Base-by-base conservation (phyloP, 1,140 invertebrate genomes). In the Aphelinus atriplicis region DNA sequence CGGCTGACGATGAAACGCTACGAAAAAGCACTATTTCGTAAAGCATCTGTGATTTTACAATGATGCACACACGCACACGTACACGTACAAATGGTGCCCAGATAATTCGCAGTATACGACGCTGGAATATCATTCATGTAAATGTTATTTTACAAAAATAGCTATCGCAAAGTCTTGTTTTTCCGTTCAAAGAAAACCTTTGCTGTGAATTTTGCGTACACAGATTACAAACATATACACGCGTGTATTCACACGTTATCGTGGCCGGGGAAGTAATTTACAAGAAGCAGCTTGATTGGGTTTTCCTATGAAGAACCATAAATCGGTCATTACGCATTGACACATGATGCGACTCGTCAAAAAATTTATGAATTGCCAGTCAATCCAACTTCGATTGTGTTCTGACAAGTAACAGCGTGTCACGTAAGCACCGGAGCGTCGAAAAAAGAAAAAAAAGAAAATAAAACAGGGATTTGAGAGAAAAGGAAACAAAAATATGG, bases 111-210 rank as follows among this genome's bases (percentile, higher is more conserved):
- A 75, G n/a, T 57, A 76, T 76, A 76, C 60, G 69, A 67, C 50
- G 64, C 57, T 51, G 74, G 57, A 61, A 66, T 53, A 67, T 71
- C 62, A 10, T 62, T 67, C 7, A 71, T 76, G 75, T 76, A 71
- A 71, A 71, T 68, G 51, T 76, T 71, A 67, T 71, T 71, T 71
- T 76, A 76, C 75, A 76, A 76, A 76, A 76, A 76, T 76, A 76
- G 69, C 64, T 76, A 72, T 76, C 64, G 75, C 69, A 76, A 76
- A 61, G 69, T 76, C 64, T 67, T 64, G 55, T 67, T 68, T 71
- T 66, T 55, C 53, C 7, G 46, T 65, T 75, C 7, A 69, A 66
- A 71, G 67, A 71, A 75, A 70, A 75, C 60, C 42, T 75, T 71
- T 47, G 68, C 67, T 71, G 74, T 75, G 48, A 71, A 75, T 71